Percentiles rank a stretch among this genome's conserved stretches.
Conservation (phyloP, 37 sponge, comb jelly and placozoan genomes). For the Chondrosia reniformis region DNA sequence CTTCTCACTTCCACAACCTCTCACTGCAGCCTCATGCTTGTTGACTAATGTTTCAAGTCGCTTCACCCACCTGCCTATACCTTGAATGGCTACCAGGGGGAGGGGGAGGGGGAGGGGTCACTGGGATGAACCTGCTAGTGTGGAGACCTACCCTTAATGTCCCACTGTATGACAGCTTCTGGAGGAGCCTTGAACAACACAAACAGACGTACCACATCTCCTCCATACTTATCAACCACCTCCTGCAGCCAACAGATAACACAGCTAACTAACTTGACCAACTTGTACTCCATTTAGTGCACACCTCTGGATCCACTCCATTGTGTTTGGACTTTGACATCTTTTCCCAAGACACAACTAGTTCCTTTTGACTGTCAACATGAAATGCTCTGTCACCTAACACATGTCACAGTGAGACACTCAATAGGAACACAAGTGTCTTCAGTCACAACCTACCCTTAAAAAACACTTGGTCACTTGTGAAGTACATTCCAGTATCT, state of each 20-base stretch:
- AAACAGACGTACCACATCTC: constrained; percentile 70
- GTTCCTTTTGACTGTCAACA: no score
- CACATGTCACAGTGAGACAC: no score
- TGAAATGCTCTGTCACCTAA: constrained; percentile 23
- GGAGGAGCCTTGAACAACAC: constrained; percentile 72
- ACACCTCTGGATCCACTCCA: constrained; percentile 76
- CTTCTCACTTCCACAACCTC: not conserved
- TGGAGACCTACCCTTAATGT: constrained; percentile 35
- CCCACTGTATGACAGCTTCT: constrained; percentile 63
- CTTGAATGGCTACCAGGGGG: constrained; percentile 30
- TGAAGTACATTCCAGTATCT: constrained; percentile 47
- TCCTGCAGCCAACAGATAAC: no score
- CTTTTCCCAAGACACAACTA: constrained; percentile 76
- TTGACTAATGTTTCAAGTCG: constrained; percentile 23
- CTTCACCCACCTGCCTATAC: constrained; percentile 35
- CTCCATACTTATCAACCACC: constrained; percentile 62
- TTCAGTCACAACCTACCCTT: constrained; percentile 8
- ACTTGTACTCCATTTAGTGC: no score
- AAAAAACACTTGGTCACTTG: constrained; percentile 46
- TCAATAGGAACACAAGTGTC: not conserved
- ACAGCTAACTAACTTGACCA: no score
- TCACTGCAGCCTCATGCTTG: constrained; percentile 24
- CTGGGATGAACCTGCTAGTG: no score
- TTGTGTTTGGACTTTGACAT: constrained; percentile 92
- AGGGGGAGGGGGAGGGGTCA: constrained; percentile 6